Conservation (phyloP, 2,888 invertebrate genomes). For the Taphrorychus bicolor region DNA sequence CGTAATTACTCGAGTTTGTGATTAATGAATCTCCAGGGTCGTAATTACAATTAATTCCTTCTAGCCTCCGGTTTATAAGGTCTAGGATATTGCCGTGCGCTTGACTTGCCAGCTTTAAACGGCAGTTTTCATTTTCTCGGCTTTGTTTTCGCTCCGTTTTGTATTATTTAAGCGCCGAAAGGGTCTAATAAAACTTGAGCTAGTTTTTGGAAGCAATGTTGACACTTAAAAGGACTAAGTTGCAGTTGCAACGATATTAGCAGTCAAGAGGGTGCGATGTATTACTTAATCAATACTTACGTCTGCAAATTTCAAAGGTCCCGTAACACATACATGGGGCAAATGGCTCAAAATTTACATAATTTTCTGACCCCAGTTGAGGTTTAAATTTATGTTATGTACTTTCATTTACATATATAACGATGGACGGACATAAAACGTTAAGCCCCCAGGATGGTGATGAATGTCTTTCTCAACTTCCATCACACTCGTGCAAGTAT, state of each 20-base stretch:
- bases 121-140: slow-evolving; percentile 15
- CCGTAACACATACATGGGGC: slow-evolving; percentile 27
- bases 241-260: background rate
- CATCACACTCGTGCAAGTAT: slow-evolving; percentile 4
- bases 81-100: slow-evolving; percentile 32
- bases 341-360: no score
- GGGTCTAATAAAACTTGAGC: slow-evolving; percentile 5
- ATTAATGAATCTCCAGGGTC: slow-evolving; percentile 61
- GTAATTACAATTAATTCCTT: slow-evolving; percentile 61
- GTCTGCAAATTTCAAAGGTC: slow-evolving; percentile 32
- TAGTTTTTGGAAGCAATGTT: background rate
- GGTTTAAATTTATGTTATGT: slow-evolving; percentile 36
- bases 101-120: slow-evolving; percentile 13
- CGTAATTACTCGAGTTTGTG: slow-evolving; percentile 61
- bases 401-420: slow-evolving; percentile 38
- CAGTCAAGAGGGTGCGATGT: slow-evolving; percentile 21
- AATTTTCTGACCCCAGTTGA: slow-evolving; percentile 40
- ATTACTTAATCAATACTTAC: slow-evolving; percentile 29
- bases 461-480: slow-evolving; percentile 17
- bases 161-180: background rate
- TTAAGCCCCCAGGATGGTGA: slow-evolving; percentile 14
- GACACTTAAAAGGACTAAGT: background rate
- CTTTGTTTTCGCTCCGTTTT: slow-evolving; percentile 4
- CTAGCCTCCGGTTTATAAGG: slow-evolving; percentile 50
- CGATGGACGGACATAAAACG: slow-evolving; percentile 23